These are phyloP conservation scores for Eristalis arbustorum DNA, from an alignment of 2,888 invertebrate genomes.

Conservation along the genomic window DNA sequence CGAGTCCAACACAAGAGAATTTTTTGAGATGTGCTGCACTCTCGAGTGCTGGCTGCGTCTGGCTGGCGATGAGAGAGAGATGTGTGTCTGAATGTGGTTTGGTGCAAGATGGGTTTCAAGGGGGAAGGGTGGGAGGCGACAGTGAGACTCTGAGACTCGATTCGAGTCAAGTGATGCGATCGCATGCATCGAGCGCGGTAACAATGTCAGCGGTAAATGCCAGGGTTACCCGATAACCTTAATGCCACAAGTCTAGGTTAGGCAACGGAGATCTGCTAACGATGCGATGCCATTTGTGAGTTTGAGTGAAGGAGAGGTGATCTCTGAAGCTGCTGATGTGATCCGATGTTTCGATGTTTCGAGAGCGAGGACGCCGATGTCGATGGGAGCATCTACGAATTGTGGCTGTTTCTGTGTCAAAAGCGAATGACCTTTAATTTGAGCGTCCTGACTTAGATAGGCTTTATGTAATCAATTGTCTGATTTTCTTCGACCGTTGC, in stretches of 20 bases:
- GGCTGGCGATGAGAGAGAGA: neutral
- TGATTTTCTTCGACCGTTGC: no score
- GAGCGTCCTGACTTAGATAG: no score
- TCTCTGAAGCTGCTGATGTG: no score
- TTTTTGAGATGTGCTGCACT: slow-evolving; percentile 29
- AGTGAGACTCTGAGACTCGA: neutral
- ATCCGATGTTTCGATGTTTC: no score
- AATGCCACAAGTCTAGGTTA: neutral
- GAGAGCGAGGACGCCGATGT: no score
- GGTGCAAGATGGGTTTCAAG: slow-evolving; percentile 36
- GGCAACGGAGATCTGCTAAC: neutral
- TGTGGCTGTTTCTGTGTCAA: no score
- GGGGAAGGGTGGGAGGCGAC: neutral
- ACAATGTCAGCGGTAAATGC: neutral
- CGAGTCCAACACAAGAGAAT: slow-evolving; percentile 41
- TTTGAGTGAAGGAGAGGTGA: neutral
- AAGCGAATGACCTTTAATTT: no score
- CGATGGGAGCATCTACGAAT: no score
- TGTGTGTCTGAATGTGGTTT: neutral
- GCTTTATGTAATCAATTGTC: no score
- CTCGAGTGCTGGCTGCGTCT: slow-evolving; percentile 18
- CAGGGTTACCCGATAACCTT: neutral
- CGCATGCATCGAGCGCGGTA: neutral
- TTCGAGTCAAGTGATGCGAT: slow-evolving; percentile 23
- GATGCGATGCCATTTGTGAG: neutral